Evolutionary conservation across 2,113 vertebrate genomes (phyloP), one percentile per base, ranked within the genome.

Genomic region (Numenius arquata): DNA sequence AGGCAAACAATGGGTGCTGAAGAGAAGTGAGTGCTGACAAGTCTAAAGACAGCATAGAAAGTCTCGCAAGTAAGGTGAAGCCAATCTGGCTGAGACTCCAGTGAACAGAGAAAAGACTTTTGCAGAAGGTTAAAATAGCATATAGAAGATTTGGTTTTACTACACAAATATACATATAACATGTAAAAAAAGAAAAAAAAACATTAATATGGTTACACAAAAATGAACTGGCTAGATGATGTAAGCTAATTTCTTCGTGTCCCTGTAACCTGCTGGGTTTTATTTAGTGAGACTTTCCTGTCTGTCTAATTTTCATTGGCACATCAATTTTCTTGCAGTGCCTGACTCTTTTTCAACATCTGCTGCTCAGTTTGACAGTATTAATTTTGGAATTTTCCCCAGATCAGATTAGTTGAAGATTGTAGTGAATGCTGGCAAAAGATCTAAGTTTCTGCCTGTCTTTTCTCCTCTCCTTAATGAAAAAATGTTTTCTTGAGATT

Each of bases 341-440:
- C 62, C 91, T 93, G 74, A 95, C 93, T 95, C 87, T 93, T 96
- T 96, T 92, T 95, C 89, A 96, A 95, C 96, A 97, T 96, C 96
- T 97, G 96, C 66, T 96, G 80, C 96, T 96, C 94, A 89, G 92
- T 97, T 96, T 96, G 95, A 97, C 86, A 95, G 84, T 88, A 94
- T 96, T 96, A 95, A 96, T 96, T 96, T 96, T 97, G 96, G 95
- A 96, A 89, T 92, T 96, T 95, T 92, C 94, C 96, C 96, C 94
- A 95, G 96, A 96, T 92, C 89, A 48, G 89, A 96, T 97, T 94
- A 96, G 92, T 50, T 91, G 84, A 95, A 89, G 74, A 91, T 53
- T 88, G 89, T 47, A 90, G 81, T 63, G 67, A 95, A 85, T 79
- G 53, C 53, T 96, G 95, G 96, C 89, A 89, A 89, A 88, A 92